These are phyloP conservation scores for Watsonalla binaria DNA, from an alignment of 2,888 invertebrate genomes.

Conservation along the genomic window DNA sequence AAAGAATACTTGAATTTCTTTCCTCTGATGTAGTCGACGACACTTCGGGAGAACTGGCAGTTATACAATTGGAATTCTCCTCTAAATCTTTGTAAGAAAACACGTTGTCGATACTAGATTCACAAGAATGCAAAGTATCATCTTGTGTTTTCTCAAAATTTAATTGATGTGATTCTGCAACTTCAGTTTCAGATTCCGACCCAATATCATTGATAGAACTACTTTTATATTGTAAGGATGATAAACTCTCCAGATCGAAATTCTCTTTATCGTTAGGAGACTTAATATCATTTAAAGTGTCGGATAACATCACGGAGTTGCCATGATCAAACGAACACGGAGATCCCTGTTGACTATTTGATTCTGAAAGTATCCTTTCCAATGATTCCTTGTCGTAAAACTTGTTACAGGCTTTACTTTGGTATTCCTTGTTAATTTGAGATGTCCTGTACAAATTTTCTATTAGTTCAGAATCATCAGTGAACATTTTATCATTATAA, in stretches of 20 bases:
- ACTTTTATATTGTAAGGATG: constrained; percentile 16
- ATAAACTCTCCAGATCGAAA: constrained; percentile 16
- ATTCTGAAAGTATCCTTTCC: constrained; percentile 43
- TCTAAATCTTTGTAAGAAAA: constrained; percentile 34
- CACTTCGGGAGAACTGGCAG: constrained; percentile 67
- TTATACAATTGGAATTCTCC: constrained; percentile 27
- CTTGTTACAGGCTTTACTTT: constrained; percentile 17
- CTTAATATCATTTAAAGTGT: constrained; percentile 12
- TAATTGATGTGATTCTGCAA: constrained; percentile 20
- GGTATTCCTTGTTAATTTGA: constrained; percentile 37
- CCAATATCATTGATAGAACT: constrained; percentile 2
- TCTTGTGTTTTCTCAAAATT: constrained; percentile 27
- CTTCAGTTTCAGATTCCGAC: constrained; percentile 14
- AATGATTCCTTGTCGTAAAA: constrained; percentile 41
- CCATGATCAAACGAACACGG: constrained; percentile 19
- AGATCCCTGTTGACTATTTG: constrained; percentile 25
- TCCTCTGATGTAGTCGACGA: constrained; percentile 72
- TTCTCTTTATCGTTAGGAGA: constrained; percentile 39
- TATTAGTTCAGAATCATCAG: constrained; percentile 47
- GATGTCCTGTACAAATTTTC: constrained; percentile 59
- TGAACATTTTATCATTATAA: constrained; percentile 53
- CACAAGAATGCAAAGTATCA: constrained; percentile 39
- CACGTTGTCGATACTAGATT: constrained; percentile 45
- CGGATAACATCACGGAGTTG: constrained; percentile 17
- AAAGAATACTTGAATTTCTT: constrained; percentile 53